Base-by-base conservation (phyloP, 2,797 vertebrate species). In the Sebastes hubbsi region DNA sequence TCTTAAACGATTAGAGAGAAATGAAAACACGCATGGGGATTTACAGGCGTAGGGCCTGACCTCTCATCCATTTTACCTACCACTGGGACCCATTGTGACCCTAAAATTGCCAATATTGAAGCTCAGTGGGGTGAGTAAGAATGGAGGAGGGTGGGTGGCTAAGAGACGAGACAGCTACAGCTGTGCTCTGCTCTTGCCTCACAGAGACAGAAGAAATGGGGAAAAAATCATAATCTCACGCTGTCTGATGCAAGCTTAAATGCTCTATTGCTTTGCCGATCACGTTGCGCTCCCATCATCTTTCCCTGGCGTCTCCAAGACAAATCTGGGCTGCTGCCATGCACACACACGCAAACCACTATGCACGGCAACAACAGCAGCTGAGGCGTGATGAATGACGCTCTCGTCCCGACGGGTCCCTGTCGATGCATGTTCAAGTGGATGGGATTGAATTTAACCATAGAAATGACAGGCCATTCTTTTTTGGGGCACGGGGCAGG, bases 391-490 rank as follows among this genome's bases (percentile, higher is more conserved):
- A 95, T 96, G 93, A 94, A 95, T 94, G 95, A 92, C 79, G 88
- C 93, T 85, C 93, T 91, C 85, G 77, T 96, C 93, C 93, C 87
- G 80, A 94, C 91, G 93, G 92, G 87, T 93, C 93, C 92, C 94
- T 95, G 94, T 95, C 95, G 91, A 95, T 95, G 95, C 95, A 95
- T 95, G 95, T 96, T 96, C 93, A 95, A 96, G 93, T 95, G 92
- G 93, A 95, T 91, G 93, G 92, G 94, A 95, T 95, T 95, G 94
- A 95, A 96, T 95, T 95, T 96, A 96, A 96, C 94, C 95, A 95
- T 93, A 95, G 94, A 95, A 95, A 96, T 95, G 95, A 95, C 94
- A 95, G 94, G 94, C 91, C 94, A 93, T 95, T 95, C 91, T 94
- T 96, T 95, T 92, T 92, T 87, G 88, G 89, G 93, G 83, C 84